A percentile compares a stretch with the other conserved stretches of the same genome.
Conservation (phyloP, 2,888 invertebrate species). For the Phorcus lineatus region DNA sequence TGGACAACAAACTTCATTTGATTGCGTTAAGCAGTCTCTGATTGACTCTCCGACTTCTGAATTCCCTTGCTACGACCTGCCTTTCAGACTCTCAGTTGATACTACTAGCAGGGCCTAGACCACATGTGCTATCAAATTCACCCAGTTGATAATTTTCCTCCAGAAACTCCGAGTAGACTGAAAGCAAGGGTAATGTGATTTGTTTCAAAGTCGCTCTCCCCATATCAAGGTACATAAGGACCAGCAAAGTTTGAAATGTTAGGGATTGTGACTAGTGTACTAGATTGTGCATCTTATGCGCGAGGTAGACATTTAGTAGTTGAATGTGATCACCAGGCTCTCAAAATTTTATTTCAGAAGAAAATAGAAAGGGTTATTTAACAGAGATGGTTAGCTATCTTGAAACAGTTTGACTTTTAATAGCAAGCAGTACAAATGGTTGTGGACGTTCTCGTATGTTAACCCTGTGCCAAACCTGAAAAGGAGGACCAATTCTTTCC, state of each 20-base stretch:
- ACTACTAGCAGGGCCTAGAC: slow-evolving; percentile 19
- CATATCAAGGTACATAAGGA: slow-evolving; percentile 21
- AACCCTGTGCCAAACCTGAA: background rate
- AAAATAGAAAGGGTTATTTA: background rate
- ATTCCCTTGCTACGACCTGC: slow-evolving; percentile 29
- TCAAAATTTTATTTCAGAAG: background rate
- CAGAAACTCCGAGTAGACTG: no score
- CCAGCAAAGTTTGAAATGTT: slow-evolving; percentile 28
- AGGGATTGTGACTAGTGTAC: slow-evolving; percentile 25
- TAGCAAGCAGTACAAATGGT: background rate
- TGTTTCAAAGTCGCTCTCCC: background rate
- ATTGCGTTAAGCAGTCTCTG: slow-evolving; percentile 1
- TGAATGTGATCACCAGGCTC: slow-evolving; percentile 27
- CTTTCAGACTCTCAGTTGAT: slow-evolving; percentile 30
- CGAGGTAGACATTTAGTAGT: background rate
- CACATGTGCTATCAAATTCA: slow-evolving; percentile 19
- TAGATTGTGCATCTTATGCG: slow-evolving; percentile 31
- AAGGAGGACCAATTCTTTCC: background rate
- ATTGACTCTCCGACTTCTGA: slow-evolving; percentile 24
- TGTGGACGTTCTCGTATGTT: background rate
- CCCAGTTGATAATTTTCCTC: background rate
- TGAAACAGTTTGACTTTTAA: background rate
- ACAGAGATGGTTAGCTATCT: background rate
- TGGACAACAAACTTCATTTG: slow-evolving; percentile 6
- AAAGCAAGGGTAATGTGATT: no score